Evolutionary conservation across 2,888 invertebrate genomes (phyloP).

Genomic region (Luperina nickerlii): DNA sequence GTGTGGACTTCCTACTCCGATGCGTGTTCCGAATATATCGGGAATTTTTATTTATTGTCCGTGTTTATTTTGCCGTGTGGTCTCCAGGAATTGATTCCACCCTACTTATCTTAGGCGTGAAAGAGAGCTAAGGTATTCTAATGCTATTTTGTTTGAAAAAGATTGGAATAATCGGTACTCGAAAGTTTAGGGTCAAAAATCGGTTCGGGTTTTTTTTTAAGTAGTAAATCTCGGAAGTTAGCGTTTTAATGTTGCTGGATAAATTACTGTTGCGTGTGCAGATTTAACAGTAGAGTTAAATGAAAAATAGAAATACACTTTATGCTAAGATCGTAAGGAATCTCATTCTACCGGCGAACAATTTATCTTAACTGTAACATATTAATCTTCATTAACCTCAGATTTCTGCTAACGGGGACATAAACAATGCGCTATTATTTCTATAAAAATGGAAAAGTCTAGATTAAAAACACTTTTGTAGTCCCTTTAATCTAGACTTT

Average conservation of each 20-base stretch:
- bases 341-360: neutral
- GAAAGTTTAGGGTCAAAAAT: neutral
- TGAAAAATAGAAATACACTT: too few relatives aligned
- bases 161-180: neutral
- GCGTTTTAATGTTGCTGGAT: neutral
- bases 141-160: neutral
- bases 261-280: neutral
- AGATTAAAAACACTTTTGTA: neutral
- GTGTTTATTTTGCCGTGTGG: slow-evolving; percentile 47
- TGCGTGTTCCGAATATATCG: slow-evolving; percentile 56
- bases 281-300: too few relatives aligned
- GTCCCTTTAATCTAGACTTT: neutral
- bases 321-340: neutral
- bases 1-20: slow-evolving; percentile 74
- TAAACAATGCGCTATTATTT: neutral
- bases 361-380: slow-evolving; percentile 17
- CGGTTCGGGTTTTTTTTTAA: neutral
- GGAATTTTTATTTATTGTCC: slow-evolving; percentile 54
- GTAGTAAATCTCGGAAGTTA: neutral
- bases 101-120: neutral
- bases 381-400: slow-evolving; percentile 21
- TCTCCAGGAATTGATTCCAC: slow-evolving; percentile 10
- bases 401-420: neutral
- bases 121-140: neutral
- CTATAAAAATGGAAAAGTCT: neutral